Percentiles rank a stretch among this genome's conserved stretches.
Evolutionary conservation across 2,888 invertebrate species (phyloP).

Genomic region (Cerastis leucographa): DNA sequence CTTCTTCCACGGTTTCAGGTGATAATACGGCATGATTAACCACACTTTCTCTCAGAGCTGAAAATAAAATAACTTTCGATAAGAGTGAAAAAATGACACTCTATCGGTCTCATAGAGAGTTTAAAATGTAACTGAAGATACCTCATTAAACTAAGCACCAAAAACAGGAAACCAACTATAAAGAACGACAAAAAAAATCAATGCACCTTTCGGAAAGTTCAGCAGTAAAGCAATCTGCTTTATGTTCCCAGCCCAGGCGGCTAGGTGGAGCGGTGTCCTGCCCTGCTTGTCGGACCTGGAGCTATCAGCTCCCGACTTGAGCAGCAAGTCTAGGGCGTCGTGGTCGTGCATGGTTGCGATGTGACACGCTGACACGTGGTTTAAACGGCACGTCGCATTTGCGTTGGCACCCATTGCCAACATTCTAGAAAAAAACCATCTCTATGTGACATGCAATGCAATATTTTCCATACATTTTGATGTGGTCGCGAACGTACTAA

Average conservation of each 20-base stretch:
- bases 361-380: conserved; percentile 72
- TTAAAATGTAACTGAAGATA: background rate
- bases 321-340: conserved; percentile 73
- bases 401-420: conserved; percentile 63
- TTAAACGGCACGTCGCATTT: conserved; percentile 67
- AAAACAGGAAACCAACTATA: background rate
- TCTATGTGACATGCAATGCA: too few relatives aligned
- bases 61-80: conserved; percentile 15
- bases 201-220: conserved; percentile 67
- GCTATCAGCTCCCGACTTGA: conserved; percentile 73
- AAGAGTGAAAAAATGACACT: too few relatives aligned
- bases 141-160: background rate
- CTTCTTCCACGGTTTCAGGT: conserved; percentile 42
- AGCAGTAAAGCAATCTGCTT: conserved; percentile 72
- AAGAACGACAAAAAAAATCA: background rate
- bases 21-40: background rate
- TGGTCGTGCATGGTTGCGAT: conserved; percentile 76
- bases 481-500: too few relatives aligned
- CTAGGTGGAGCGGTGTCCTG: conserved; percentile 80
- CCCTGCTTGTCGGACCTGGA: conserved; percentile 76
- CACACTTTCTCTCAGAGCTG: conserved; percentile 32
- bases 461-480: too few relatives aligned
- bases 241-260: conserved; percentile 77
- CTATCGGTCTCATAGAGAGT: too few relatives aligned
- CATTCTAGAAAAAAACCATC: conserved; percentile 28